Percentiles rank a stretch among this genome's conserved stretches.
Evolutionary conservation across 1,140 invertebrate species (phyloP).

Genomic region (Helicorthomorpha holstii): DNA sequence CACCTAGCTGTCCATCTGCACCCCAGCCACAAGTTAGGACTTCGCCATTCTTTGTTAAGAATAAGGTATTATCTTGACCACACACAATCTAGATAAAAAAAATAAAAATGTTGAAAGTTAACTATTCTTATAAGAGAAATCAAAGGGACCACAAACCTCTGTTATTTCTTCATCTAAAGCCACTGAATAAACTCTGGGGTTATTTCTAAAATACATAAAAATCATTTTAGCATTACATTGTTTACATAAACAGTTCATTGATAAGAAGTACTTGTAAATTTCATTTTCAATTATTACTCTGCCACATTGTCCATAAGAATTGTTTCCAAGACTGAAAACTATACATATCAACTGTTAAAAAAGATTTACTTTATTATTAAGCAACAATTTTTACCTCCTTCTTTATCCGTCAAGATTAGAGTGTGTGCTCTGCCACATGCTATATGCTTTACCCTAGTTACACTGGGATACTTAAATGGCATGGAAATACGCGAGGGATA

Average conservation of each 20-base stretch:
- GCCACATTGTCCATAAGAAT: conserved; percentile 87
- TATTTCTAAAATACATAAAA: not conserved
- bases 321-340: conserved; percentile 75
- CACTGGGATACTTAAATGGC: conserved; percentile 37
- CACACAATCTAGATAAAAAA: conserved; percentile 40
- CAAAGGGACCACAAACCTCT: too few relatives aligned
- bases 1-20: conserved; percentile 85
- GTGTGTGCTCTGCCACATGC: conserved; percentile 76
- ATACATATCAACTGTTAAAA: conserved; percentile 4
- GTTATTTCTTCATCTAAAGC: too few relatives aligned
- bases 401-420: conserved; percentile 56
- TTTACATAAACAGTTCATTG: not conserved
- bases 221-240: too few relatives aligned
- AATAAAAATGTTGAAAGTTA: not conserved
- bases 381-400: conserved; percentile 26
- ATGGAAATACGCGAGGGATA: conserved; percentile 56
- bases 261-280: conserved; percentile 32
- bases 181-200: not conserved
- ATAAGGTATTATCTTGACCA: conserved; percentile 74
- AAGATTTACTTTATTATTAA: not conserved
- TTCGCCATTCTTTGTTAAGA: conserved; percentile 58
- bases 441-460: conserved; percentile 37
- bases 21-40: conserved; percentile 85
- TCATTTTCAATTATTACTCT: conserved; percentile 59
- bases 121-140: not conserved